Evolutionary conservation across 1,140 invertebrate genomes (phyloP), one percentile per base, ranked within the genome.

Genomic region (Pachyrhynchus sulphureomaculatus): DNA sequence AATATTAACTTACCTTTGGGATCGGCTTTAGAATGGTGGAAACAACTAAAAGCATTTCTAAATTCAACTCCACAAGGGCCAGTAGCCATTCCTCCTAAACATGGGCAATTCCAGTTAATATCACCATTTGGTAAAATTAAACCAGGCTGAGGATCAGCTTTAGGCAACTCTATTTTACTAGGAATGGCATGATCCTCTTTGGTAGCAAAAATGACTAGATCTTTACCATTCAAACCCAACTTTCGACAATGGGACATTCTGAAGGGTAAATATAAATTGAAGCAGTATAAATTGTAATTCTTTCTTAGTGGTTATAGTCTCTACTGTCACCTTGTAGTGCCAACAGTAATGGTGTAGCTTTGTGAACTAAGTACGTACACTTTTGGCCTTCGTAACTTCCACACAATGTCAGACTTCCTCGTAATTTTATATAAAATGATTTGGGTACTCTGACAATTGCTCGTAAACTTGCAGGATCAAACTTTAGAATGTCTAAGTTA

Each of bases 31-130:
- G 88, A 90, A 69, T 93, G 92, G 77, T 97, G 94, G 76, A 97
- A 97, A 79, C 95, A 99, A 15, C 91, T 89, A 75, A 98, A 96
- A 0, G 95, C 94, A 63, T 95, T 90, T 48, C 95, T 78, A 76
- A 98, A 98, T 75, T 95, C 88, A 10, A 90, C 79, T 0, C 93
- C 95, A 77, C 96, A 99, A 0, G 96, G 95, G 1, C 95, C 95
- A 3, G 91, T 93, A 4, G 94, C 91, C 90, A 96, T 95, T 12
- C 93, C 93, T 21, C 95, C 95, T 15, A 98, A 81, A 78, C 96
- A 98, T 0, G 95, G 96, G 72, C 96, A 99, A 73, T 90, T 89
- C 94, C 95, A 98, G 78, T 98, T 98, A 56, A 98, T 96, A 42
- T 91, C 86, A 4, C 96, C 95, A 80, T 92, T 91, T 1, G 88